Evolutionary conservation across 1,140 invertebrate genomes (phyloP).

Genomic region (Bradynema listronoti): DNA sequence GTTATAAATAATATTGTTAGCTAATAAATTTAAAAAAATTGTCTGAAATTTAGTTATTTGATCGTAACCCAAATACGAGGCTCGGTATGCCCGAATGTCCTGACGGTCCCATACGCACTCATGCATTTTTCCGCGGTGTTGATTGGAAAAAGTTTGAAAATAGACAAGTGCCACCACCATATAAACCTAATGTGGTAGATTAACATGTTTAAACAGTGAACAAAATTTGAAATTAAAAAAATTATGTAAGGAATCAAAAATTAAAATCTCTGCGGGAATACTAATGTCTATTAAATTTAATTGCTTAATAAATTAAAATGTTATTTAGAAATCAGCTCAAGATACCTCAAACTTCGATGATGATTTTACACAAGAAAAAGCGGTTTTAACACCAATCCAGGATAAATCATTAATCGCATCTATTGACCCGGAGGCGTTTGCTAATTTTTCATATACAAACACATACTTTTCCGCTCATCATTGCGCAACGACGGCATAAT

Average conservation of each 20-base stretch:
- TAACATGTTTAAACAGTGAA: not conserved
- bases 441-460: conserved; percentile 92
- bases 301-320: conserved; percentile 50
- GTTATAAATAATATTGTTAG: too few relatives aligned
- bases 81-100: conserved; percentile 77
- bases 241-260: too few relatives aligned
- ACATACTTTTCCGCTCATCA: too few relatives aligned
- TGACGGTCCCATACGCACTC: conserved; percentile 75
- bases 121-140: conserved; percentile 91
- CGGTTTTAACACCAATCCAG: conserved; percentile 84
- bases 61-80: conserved; percentile 86
- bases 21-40: conserved; percentile 6
- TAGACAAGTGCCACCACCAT: conserved; percentile 84
- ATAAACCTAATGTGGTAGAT: conserved; percentile 95
- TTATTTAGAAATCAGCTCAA: conserved; percentile 85
- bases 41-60: conserved; percentile 94
- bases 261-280: conserved; percentile 6
- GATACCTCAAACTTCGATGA: conserved; percentile 98
- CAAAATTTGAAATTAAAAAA: not conserved
- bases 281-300: not conserved
- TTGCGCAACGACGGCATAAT: too few relatives aligned
- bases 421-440: conserved; percentile 91
- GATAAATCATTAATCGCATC: conserved; percentile 74
- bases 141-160: conserved; percentile 89
- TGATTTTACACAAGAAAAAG: conserved; percentile 97